Evolutionary conservation across 2,888 invertebrate species (phyloP), one percentile per base, ranked within the genome.

Genomic region (Vannuccia rotundouncinata): DNA sequence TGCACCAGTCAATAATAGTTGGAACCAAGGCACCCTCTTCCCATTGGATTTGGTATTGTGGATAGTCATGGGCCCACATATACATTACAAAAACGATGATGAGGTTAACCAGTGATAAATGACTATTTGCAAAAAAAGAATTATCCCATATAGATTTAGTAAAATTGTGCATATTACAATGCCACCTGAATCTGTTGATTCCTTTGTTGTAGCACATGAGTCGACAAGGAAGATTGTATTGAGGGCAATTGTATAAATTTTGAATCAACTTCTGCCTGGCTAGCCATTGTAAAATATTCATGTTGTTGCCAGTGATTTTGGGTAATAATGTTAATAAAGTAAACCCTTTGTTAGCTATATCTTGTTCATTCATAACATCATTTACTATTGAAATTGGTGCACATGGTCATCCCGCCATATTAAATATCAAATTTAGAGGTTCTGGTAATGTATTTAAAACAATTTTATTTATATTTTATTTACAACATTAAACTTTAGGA

Each of bases 401-500:
- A n/a, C 25, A 27, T 66, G 66, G 66, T 66, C 66, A 66, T 66
- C 66, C 66, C 2, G 66, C 66, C 66, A 66, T 66, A 66, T 66
- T 66, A 66, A 66, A 66, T 66, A n/a, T 66, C 10, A 66, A 66
- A 66, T 66, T 66, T 66, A 66, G 22, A 5, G 22, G 25, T 66
- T 2, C 66, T 2, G 66, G 66, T 22, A 66, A 66, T 66, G 66
- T 66, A 13, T 66, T 66, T 13, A 66, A 66, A 66, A 5, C 5
- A 66, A 13, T 66, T 66, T 66, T 45, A 45, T 45, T 45, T 45
- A 45, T 45, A 66, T 66, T 66, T 66, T 22, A 66, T 66, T 22
- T 66, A 66, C 66, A 66, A 66, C 25, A 22, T 66, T 66, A 66
- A 66, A 66, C 66, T 77, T 80, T 78, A 1, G 80, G 80, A 77